A percentile compares a stretch with the other conserved stretches of the same genome.
These are phyloP conservation scores for Hermodice carunculata DNA, from an alignment of 2,888 invertebrate genomes.

Conservation along the genomic window DNA sequence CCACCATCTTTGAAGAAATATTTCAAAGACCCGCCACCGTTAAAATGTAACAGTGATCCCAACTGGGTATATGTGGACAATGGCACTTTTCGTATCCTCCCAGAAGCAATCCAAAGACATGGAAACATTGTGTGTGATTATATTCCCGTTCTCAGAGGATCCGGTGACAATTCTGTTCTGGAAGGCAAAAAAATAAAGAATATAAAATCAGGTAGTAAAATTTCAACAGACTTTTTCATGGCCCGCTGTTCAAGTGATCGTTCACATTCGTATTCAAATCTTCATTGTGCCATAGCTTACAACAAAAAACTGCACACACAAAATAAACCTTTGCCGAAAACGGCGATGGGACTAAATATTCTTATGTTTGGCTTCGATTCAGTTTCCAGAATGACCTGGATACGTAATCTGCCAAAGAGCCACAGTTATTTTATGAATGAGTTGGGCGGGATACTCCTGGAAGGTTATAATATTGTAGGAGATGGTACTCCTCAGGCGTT, in stretches of 20 bases:
- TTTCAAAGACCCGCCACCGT: slow-evolving; percentile 75
- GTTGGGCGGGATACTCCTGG: slow-evolving; percentile 53
- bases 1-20: slow-evolving; percentile 83
- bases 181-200: slow-evolving; percentile 1
- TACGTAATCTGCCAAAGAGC: slow-evolving; percentile 60
- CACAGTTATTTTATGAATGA: slow-evolving; percentile 54
- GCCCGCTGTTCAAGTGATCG: slow-evolving; percentile 41
- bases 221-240: slow-evolving; percentile 30
- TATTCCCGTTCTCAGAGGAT: slow-evolving; percentile 46
- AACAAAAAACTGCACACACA: slow-evolving; percentile 19
- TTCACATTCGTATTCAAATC: slow-evolving; percentile 75
- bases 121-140: slow-evolving; percentile 74
- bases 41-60: slow-evolving; percentile 75
- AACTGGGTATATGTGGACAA: slow-evolving; percentile 87
- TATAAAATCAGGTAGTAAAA: slow-evolving; percentile 16
- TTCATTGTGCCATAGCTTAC: slow-evolving; percentile 74
- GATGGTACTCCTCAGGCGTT: slow-evolving; percentile 46
- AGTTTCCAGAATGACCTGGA: slow-evolving; percentile 78
- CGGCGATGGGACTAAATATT: slow-evolving; percentile 29
- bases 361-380: slow-evolving; percentile 91
- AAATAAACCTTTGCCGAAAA: neutral
- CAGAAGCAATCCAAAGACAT: slow-evolving; percentile 69
- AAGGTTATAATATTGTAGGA: slow-evolving; percentile 48
- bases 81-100: slow-evolving; percentile 74
- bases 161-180: slow-evolving; percentile 17